Conservation (phyloP, 30 jellyfish, hydroid and myxozoan species). For the Aurelia aurita region DNA sequence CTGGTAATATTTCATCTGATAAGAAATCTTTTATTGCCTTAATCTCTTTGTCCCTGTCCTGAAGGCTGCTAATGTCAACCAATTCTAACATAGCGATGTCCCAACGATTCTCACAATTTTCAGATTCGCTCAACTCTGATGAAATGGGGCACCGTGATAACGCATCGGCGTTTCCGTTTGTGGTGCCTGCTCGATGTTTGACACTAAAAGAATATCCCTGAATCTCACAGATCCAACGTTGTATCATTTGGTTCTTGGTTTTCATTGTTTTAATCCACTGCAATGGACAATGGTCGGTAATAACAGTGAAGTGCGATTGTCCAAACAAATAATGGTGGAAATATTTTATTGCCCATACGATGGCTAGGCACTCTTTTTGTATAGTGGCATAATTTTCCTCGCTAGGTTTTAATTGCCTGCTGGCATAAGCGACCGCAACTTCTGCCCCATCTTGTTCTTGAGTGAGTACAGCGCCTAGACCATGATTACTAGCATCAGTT, state of each 20-base stretch:
- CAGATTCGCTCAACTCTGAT: background rate
- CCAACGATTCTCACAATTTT: conserved; percentile 6
- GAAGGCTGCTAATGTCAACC: conserved; percentile 12
- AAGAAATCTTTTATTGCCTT: conserved; percentile 21
- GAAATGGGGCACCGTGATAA: conserved; percentile 29
- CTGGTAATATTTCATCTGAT: conserved; percentile 11
- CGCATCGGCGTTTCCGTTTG: conserved; percentile 52
- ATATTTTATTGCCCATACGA: conserved; percentile 19
- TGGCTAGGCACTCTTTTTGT: too few relatives aligned
- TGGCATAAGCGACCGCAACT: conserved; percentile 53
- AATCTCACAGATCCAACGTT: conserved; percentile 32
- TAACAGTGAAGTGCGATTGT: background rate
- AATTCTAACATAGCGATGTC: background rate
- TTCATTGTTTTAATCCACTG: conserved; percentile 41
- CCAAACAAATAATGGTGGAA: conserved; percentile 29
- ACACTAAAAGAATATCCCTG: conserved; percentile 23
- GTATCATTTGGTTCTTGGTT: too few relatives aligned
- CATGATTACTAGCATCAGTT: conserved; percentile 57
- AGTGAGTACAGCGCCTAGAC: conserved; percentile 66
- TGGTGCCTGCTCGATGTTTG: conserved; percentile 21
- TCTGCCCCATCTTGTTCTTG: conserved; percentile 45
- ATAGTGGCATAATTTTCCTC: conserved; percentile 1
- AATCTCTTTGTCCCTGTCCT: conserved; percentile 7
- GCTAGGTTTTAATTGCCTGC: conserved; percentile 25
- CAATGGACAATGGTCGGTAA: conserved; percentile 50